Conservation (phyloP, 2,113 vertebrate genomes). For the Carassius auratus region DNA sequence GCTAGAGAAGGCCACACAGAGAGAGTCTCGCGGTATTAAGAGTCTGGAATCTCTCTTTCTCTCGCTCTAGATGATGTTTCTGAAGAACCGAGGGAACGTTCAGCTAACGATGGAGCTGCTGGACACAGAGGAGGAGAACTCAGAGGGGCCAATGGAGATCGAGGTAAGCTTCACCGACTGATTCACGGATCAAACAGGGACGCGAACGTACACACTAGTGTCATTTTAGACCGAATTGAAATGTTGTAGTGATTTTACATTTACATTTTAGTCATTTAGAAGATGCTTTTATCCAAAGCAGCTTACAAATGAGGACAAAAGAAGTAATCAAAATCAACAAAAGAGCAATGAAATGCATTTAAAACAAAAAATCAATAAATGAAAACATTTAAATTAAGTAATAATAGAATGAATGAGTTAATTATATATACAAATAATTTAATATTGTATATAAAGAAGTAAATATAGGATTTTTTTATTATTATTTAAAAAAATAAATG, state of each 20-base stretch:
- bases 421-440: too few species aligned
- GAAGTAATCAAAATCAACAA: too few species aligned
- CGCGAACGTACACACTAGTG: not conserved
- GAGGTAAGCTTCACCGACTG: slow-evolving; percentile 78
- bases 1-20: not conserved
- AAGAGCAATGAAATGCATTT: too few species aligned
- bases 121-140: slow-evolving; percentile 96
- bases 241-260: not conserved
- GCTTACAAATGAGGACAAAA: too few species aligned
- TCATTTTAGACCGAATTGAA: not conserved
- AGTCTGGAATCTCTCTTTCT: not conserved
- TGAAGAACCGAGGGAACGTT: slow-evolving; percentile 87
- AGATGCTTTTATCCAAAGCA: too few species aligned
- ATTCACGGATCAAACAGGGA: not conserved
- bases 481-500: too few species aligned
- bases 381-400: not conserved
- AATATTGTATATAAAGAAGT: too few species aligned
- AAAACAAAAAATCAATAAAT: not conserved
- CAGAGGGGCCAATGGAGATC: slow-evolving; percentile 93
- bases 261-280: too few species aligned
- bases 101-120: slow-evolving; percentile 92
- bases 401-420: not conserved
- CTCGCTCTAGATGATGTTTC: slow-evolving; percentile 85
- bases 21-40: not conserved
- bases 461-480: too few species aligned